Percentiles rank a stretch among this genome's conserved stretches.
Conservation (phyloP, 2,888 invertebrate genomes). For the Melieria omissa region DNA sequence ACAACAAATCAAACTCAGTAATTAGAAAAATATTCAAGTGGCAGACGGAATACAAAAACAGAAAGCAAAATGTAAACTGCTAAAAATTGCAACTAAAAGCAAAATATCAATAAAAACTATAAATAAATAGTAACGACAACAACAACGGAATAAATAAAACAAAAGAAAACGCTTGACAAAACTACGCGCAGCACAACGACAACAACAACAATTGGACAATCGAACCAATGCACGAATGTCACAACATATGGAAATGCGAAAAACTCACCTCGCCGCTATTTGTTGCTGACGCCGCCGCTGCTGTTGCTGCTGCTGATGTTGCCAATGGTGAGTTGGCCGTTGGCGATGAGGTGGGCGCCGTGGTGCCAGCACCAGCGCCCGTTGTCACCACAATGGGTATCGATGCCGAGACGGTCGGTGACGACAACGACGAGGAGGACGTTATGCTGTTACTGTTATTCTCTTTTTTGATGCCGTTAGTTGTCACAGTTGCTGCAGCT, state of each 20-base stretch:
- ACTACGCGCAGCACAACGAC: too few species aligned
- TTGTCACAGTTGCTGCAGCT: constrained; percentile 52
- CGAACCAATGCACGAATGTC: neutral
- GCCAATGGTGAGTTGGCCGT: constrained; percentile 37
- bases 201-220: neutral
- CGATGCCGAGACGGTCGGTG: constrained; percentile 48
- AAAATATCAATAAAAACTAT: neutral
- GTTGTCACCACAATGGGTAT: constrained; percentile 58
- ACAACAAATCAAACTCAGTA: neutral
- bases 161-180: constrained; percentile 15
- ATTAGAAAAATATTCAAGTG: too few species aligned
- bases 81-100: neutral
- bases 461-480: constrained; percentile 63
- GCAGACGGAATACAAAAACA: neutral
- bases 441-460: constrained; percentile 62
- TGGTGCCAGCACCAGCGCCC: constrained; percentile 34
- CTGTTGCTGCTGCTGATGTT: constrained; percentile 37
- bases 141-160: constrained; percentile 7
- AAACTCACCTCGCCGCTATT: constrained; percentile 49
- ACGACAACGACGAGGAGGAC: constrained; percentile 33
- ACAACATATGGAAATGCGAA: constrained; percentile 19
- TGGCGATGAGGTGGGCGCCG: constrained; percentile 38
- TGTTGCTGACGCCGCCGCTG: constrained; percentile 38
- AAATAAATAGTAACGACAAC: neutral
- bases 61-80: neutral